Base-by-base conservation (phyloP, 2,797 vertebrate genomes). In the Enteromius mattozi region DNA sequence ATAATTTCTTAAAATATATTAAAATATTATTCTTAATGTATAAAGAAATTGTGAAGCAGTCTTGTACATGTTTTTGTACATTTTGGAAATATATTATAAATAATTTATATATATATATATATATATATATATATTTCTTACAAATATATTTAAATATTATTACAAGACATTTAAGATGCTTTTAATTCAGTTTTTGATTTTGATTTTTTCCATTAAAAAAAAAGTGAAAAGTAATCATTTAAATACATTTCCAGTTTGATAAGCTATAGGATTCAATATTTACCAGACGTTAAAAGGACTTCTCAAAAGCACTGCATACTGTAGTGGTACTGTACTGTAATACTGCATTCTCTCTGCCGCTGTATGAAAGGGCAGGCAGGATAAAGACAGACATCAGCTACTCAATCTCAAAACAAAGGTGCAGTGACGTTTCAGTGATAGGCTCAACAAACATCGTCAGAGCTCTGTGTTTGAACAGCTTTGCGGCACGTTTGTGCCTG, bases 381-480 rank as follows among this genome's bases (percentile, higher is more conserved):
- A 81, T 61, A 86, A 63, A 77, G 51, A 37, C 80, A 85, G 83
- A 81, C 86, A 85, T 87, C 79, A 72, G 72, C 56, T 74, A 10
- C 35, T 77, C 82, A 63, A 59, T 87, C 54, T 81, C 78, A 81
- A 78, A 78, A 86, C 88, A 87, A 88, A 87, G 86, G 74, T 49
- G 68, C 68, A 14, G 81, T 82, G 88, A 87, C 69, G 54, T 49
- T 63, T 82, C 68, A 59, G 82, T 35, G 82, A 80, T 84, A 59
- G 75, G 86, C 79, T 86, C 79, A 68, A 83, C 78, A 87, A 87
- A 89, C 75, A 89, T 72, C 16, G 0, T 74, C 35, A 63, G 40
- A 42, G 47, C 10, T 77, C 14, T 14, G 5, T 89, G 68, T 89
- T 89, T 88, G 86, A 82, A 83, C 82, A 87, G 76, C 80, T 88